Percentiles rank a stretch among this genome's conserved stretches.
These are phyloP conservation scores for Agapostemon virescens DNA, from an alignment of 2,888 invertebrate species.

Conservation along the genomic window DNA sequence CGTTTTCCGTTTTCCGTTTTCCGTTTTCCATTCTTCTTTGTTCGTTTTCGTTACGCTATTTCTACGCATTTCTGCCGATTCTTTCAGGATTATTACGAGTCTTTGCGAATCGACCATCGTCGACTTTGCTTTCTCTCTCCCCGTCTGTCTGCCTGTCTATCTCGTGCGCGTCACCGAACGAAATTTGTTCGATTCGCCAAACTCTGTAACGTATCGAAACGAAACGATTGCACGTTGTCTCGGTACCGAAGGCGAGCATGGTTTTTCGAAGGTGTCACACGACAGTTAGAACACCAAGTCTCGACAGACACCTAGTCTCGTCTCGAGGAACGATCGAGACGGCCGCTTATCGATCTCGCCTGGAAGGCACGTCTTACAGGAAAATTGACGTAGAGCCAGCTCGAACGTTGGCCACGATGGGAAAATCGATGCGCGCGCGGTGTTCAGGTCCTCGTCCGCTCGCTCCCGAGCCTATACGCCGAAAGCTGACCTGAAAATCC, in stretches of 20 bases:
- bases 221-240: not conserved
- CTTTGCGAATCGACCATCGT: not conserved
- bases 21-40: not conserved
- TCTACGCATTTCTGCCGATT: not conserved
- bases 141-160: too few relatives aligned
- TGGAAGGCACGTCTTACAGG: constrained; percentile 34
- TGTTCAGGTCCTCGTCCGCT: constrained; percentile 57
- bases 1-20: not conserved
- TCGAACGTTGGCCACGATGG: constrained; percentile 47
- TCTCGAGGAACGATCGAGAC: constrained; percentile 25
- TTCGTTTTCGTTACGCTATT: not conserved
- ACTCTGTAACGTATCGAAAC: not conserved
- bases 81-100: not conserved
- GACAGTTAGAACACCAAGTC: not conserved
- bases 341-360: constrained; percentile 52
- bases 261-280: not conserved
- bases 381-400: constrained; percentile 57
- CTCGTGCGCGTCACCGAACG: not conserved
- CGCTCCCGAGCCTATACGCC: constrained; percentile 55
- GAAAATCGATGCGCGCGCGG: constrained; percentile 70
- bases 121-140: not conserved
- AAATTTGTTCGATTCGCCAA: not conserved
- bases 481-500: constrained; percentile 67
- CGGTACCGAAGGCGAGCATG: not conserved
- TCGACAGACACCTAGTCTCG: not conserved